phyloP scores from a whole-genome alignment of 1,140 invertebrate species.

The Trichonephila inaurata region DNA sequence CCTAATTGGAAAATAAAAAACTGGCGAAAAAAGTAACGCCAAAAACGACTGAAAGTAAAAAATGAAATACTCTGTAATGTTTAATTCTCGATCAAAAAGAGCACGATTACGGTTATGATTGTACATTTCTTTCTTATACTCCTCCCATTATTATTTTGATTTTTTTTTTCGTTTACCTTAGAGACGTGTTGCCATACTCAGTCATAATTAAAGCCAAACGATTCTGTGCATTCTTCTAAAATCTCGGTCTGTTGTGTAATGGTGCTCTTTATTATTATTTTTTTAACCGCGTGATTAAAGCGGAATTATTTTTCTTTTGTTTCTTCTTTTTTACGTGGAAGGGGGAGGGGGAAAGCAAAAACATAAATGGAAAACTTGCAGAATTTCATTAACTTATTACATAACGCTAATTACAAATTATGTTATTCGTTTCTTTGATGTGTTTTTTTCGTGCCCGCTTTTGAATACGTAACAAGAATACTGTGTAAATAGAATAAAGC shows the following conservation, averaged over 20 bases:
- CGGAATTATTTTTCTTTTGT: slow-evolving; percentile 36
- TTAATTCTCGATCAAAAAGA: slow-evolving; percentile 59
- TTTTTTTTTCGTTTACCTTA: background rate
- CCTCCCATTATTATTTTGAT: background rate
- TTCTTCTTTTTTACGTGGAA: background rate
- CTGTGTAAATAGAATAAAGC: slow-evolving; percentile 47
- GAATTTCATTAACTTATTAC: slow-evolving; percentile 74
- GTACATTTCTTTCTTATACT: background rate
- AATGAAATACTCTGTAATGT: slow-evolving; percentile 43
- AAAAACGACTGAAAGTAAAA: slow-evolving; percentile 18
- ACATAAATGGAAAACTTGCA: slow-evolving; percentile 47
- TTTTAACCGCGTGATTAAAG: slow-evolving; percentile 58
- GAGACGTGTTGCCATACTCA: slow-evolving; percentile 2
- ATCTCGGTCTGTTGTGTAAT: slow-evolving; percentile 51
- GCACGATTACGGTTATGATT: slow-evolving; percentile 45
- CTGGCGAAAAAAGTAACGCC: slow-evolving; percentile 52
- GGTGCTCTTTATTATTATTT: background rate
- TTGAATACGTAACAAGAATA: slow-evolving; percentile 36
- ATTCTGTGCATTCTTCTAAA: slow-evolving; percentile 38
- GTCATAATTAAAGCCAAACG: slow-evolving; percentile 50
- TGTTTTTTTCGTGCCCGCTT: background rate
- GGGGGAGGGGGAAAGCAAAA: background rate
- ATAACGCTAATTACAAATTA: slow-evolving; percentile 66
- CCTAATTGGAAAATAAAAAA: slow-evolving; percentile 57
- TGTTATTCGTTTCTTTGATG: slow-evolving; percentile 65